These are phyloP conservation scores for Patella caerulea DNA, from an alignment of 2,888 invertebrate species.

Conservation along the genomic window DNA sequence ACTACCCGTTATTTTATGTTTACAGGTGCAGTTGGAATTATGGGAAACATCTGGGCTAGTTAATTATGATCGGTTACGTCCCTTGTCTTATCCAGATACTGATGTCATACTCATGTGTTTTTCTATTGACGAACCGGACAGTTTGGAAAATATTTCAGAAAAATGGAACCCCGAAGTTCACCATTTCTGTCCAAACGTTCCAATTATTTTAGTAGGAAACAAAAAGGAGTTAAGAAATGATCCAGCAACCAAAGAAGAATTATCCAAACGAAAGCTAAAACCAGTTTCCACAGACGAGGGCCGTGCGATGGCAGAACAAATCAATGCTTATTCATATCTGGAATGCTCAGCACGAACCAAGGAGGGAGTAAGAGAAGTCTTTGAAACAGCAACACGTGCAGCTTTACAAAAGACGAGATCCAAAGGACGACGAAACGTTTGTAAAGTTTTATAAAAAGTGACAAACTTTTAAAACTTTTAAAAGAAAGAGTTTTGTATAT, in stretches of 20 bases:
- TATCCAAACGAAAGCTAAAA: conserved; percentile 98
- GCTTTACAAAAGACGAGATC: conserved; percentile 87
- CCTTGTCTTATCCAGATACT: conserved; percentile 96
- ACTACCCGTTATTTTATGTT: neutral
- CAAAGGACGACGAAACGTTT: neutral
- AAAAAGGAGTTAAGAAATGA: conserved; percentile 78
- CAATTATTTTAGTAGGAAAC: conserved; percentile 98
- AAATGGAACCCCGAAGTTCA: conserved; percentile 97
- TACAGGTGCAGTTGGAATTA: conserved; percentile 73
- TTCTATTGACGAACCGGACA: conserved; percentile 98
- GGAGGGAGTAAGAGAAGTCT: conserved; percentile 98
- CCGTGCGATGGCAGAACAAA: conserved; percentile 97
- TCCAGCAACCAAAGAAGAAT: conserved; percentile 73
- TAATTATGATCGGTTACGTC: conserved; percentile 96
- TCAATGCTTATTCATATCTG: conserved; percentile 97
- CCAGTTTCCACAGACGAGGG: conserved; percentile 98
- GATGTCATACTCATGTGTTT: conserved; percentile 99
- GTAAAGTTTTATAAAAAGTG: too few relatives aligned
- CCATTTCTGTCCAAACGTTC: conserved; percentile 99
- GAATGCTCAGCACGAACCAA: conserved; percentile 99
- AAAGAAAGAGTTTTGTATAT: too few relatives aligned
- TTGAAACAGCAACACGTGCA: conserved; percentile 98
- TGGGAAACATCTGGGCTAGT: conserved; percentile 99
- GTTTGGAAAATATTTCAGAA: conserved; percentile 98
- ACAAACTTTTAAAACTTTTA: too few relatives aligned